A percentile compares a stretch with the other conserved stretches of the same genome.
phyloP scores from a whole-genome alignment of 1,140 invertebrate genomes.

The Danaus plexippus region DNA sequence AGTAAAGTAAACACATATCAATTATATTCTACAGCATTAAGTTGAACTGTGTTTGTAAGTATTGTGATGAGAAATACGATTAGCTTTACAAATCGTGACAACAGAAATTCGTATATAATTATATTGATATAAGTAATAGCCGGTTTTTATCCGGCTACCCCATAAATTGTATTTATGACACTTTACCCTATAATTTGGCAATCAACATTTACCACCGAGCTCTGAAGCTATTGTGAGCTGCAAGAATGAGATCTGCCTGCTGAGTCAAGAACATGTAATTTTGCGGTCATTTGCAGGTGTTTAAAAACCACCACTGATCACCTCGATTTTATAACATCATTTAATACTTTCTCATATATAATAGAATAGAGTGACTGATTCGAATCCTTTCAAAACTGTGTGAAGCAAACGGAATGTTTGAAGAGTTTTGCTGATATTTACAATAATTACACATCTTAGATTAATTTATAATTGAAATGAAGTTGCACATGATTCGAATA shows the following conservation, averaged over 20 bases:
- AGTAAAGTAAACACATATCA: too few species aligned
- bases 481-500: too few species aligned
- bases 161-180: slow-evolving; percentile 44
- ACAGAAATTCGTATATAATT: slow-evolving; percentile 3
- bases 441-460: too few species aligned
- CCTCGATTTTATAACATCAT: slow-evolving; percentile 19
- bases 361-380: too few species aligned
- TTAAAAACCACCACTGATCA: slow-evolving; percentile 20
- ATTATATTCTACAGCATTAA: too few species aligned
- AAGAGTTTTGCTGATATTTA: too few species aligned
- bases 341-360: slow-evolving; percentile 12
- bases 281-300: slow-evolving; percentile 59
- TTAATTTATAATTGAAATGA: too few species aligned
- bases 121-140: not conserved
- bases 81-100: too few species aligned
- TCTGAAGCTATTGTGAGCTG: slow-evolving; percentile 38
- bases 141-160: slow-evolving; percentile 2
- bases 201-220: slow-evolving; percentile 43
- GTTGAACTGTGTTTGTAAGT: too few species aligned
- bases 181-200: slow-evolving; percentile 63
- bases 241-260: slow-evolving; percentile 36
- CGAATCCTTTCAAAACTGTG: too few species aligned
- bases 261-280: slow-evolving; percentile 55
- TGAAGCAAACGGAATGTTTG: too few species aligned
- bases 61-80: too few species aligned